These are phyloP conservation scores for Poeciliopsis turrubarensis DNA, from an alignment of 2,113 vertebrate genomes.

Conservation along the genomic window DNA sequence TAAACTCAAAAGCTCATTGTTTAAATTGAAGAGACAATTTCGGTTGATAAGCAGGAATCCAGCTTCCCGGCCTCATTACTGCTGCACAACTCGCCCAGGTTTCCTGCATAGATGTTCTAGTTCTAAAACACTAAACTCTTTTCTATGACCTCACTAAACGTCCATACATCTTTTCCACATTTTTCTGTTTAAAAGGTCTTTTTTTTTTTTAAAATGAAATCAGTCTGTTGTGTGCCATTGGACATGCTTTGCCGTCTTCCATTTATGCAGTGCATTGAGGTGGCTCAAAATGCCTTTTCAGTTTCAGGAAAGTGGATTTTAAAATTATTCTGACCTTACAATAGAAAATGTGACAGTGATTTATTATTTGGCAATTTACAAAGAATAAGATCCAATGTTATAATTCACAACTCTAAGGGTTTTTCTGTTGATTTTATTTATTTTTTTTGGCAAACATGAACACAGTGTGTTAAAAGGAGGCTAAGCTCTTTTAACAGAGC, in stretches of 20 bases:
- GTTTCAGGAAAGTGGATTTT: neutral
- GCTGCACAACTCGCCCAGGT: neutral
- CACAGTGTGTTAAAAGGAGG: slow-evolving; percentile 26
- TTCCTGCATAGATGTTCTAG: neutral
- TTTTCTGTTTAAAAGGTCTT: neutral
- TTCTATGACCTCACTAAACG: neutral
- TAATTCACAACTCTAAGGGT: slow-evolving; percentile 19
- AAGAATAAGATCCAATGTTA: neutral
- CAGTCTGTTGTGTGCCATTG: neutral
- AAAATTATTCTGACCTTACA: neutral
- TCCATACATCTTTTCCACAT: neutral
- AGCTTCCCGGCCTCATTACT: neutral
- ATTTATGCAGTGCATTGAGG: neutral
- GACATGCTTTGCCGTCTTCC: neutral
- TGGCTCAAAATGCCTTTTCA: neutral
- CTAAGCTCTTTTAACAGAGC: slow-evolving; percentile 2
- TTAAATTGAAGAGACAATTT: neutral
- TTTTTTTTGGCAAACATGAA: slow-evolving; percentile 25
- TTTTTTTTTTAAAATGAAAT: neutral
- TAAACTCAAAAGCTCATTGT: too few relatives aligned
- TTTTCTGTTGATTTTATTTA: neutral
- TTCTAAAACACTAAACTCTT: neutral
- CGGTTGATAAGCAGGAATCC: neutral
- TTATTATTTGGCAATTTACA: neutral
- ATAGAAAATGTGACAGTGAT: neutral